Percentiles rank a stretch among this genome's conserved stretches.
These are phyloP conservation scores for Eulithis prunata DNA, from an alignment of 2,888 invertebrate genomes.

Conservation along the genomic window DNA sequence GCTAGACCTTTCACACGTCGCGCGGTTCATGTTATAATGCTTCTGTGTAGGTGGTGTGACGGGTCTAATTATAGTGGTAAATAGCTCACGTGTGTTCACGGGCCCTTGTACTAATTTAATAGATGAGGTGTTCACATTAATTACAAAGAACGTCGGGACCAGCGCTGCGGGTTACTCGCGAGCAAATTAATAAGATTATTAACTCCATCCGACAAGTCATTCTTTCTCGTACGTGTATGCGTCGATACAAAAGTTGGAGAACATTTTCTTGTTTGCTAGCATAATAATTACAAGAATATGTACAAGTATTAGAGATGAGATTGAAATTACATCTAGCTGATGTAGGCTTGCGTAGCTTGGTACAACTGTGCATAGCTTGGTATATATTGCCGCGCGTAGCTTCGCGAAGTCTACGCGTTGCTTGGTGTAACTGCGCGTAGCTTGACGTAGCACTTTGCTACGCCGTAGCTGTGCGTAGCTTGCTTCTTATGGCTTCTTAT, in stretches of 20 bases:
- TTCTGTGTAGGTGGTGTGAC: conserved; percentile 37
- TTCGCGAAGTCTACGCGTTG: conserved; percentile 1
- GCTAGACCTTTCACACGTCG: conserved; percentile 47
- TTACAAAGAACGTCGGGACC: conserved; percentile 82
- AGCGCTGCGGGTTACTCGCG: conserved; percentile 70
- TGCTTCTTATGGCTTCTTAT: background rate
- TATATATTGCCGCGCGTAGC: background rate
- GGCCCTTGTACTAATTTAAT: conserved; percentile 81
- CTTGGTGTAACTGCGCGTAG: background rate
- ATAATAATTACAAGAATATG: background rate
- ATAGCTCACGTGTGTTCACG: conserved; percentile 70
- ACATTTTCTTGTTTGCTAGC: conserved; percentile 22
- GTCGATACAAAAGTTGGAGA: conserved; percentile 36
- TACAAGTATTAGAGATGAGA: background rate
- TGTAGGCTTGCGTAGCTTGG: background rate
- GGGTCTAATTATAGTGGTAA: conserved; percentile 61
- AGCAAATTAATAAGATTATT: conserved; percentile 83
- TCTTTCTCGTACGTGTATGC: conserved; percentile 57
- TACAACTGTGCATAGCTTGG: too few relatives aligned
- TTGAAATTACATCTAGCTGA: too few relatives aligned
- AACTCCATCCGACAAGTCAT: conserved; percentile 82
- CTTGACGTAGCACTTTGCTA: conserved; percentile 15
- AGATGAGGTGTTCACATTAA: conserved; percentile 83
- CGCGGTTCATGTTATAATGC: conserved; percentile 27
- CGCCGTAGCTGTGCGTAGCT: background rate